phyloP scores from a whole-genome alignment of 1,140 invertebrate genomes.

The Lucilia sericata region DNA sequence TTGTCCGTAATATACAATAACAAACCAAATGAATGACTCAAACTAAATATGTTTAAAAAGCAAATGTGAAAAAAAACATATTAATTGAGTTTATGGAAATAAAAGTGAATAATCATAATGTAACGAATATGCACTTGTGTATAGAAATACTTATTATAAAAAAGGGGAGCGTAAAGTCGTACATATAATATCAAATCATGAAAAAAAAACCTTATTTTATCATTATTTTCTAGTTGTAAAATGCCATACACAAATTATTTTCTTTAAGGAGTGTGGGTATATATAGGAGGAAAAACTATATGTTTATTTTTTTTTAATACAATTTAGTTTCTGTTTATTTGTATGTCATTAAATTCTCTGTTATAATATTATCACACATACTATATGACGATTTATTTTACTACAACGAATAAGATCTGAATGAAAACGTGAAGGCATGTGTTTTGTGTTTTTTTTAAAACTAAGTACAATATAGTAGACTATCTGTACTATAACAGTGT shows the following conservation, averaged over 20 bases:
- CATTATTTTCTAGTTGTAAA: constrained; percentile 5
- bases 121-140: neutral
- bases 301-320: neutral
- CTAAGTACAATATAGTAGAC: neutral
- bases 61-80: neutral
- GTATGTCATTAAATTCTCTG: neutral
- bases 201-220: neutral
- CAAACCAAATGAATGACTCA: constrained; percentile 38
- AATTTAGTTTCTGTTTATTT: neutral
- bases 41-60: neutral
- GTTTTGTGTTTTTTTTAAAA: neutral
- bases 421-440: constrained; percentile 15
- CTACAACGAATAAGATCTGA: neutral
- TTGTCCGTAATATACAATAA: constrained; percentile 48
- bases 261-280: neutral
- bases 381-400: neutral
- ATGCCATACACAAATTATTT: neutral
- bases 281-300: neutral
- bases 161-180: neutral
- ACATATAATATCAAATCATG: no score
- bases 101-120: constrained; percentile 20
- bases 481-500: neutral
- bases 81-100: constrained; percentile 7
- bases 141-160: neutral
- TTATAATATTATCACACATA: neutral